Evolutionary conservation across 2,113 vertebrate genomes (phyloP).

Genomic region (Rhinichthys klamathensis): DNA sequence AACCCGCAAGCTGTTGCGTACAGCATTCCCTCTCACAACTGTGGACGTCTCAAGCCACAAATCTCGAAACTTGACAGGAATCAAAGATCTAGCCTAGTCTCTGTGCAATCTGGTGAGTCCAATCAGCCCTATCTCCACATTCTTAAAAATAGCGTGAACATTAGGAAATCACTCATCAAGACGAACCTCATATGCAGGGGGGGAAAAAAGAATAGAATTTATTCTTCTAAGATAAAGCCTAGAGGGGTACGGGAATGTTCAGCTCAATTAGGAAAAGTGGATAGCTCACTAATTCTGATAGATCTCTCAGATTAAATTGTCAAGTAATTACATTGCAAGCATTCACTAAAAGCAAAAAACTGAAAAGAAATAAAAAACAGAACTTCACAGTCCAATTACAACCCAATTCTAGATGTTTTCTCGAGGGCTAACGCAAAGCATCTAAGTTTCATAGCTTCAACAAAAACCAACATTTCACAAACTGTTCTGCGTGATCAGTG

Average conservation of each 20-base stretch:
- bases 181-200: background rate
- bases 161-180: slow-evolving; percentile 25
- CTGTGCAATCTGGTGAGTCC: slow-evolving; percentile 26
- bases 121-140: background rate
- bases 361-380: background rate
- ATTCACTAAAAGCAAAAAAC: slow-evolving; percentile 21
- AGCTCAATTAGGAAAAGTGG: slow-evolving; percentile 43
- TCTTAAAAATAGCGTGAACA: slow-evolving; percentile 27
- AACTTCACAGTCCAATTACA: slow-evolving; percentile 14
- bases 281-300: slow-evolving; percentile 35
- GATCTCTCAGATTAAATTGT: slow-evolving; percentile 34
- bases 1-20: background rate
- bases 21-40: background rate
- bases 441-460: background rate
- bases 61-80: background rate
- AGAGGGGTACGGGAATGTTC: slow-evolving; percentile 15
- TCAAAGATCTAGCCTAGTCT: slow-evolving; percentile 24
- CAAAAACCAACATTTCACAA: background rate
- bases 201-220: background rate
- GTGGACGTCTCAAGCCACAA: no score
- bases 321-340: slow-evolving; percentile 11
- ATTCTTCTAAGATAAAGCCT: slow-evolving; percentile 34
- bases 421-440: background rate
- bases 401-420: slow-evolving; percentile 3
- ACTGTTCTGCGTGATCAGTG: slow-evolving; percentile 32